Evolutionary conservation across 2,113 vertebrate genomes (phyloP).

Genomic region (Saccopteryx leptura): DNA sequence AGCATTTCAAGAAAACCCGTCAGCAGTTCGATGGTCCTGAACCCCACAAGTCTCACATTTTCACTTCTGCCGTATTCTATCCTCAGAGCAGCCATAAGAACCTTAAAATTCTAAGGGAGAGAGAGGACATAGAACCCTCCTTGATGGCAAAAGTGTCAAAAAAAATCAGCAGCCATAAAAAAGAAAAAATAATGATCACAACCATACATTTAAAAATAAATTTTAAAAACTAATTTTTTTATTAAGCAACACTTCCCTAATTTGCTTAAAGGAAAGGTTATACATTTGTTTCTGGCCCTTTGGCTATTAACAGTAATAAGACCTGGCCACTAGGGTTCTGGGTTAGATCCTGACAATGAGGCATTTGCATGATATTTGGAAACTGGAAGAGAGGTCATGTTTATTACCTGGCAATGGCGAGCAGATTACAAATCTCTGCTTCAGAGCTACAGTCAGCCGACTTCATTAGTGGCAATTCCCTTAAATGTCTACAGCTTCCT

Average conservation of each 20-base stretch:
- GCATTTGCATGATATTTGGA: neutral
- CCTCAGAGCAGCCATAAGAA: neutral
- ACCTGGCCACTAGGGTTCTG: neutral
- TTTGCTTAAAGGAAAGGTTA: slow-evolving; percentile 2
- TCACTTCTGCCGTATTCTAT: neutral
- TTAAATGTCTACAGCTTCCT: neutral
- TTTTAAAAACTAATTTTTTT: neutral
- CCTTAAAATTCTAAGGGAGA: neutral
- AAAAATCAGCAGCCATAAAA: neutral
- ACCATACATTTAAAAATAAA: neutral
- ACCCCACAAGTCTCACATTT: neutral
- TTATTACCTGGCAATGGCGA: neutral
- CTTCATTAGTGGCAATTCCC: neutral
- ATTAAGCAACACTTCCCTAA: neutral
- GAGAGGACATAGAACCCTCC: neutral
- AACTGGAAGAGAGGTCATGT: neutral
- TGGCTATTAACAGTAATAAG: neutral
- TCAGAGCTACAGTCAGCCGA: neutral
- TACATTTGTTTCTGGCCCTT: neutral
- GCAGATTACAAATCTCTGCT: neutral
- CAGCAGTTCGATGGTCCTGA: neutral
- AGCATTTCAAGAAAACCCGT: neutral
- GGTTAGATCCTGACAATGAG: neutral
- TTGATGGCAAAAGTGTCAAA: neutral
- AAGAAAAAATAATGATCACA: neutral